Percentiles rank a stretch among this genome's conserved stretches.
These are phyloP conservation scores for Pachyrhynchus sulphureomaculatus DNA, from an alignment of 1,140 invertebrate genomes.

Conservation along the genomic window DNA sequence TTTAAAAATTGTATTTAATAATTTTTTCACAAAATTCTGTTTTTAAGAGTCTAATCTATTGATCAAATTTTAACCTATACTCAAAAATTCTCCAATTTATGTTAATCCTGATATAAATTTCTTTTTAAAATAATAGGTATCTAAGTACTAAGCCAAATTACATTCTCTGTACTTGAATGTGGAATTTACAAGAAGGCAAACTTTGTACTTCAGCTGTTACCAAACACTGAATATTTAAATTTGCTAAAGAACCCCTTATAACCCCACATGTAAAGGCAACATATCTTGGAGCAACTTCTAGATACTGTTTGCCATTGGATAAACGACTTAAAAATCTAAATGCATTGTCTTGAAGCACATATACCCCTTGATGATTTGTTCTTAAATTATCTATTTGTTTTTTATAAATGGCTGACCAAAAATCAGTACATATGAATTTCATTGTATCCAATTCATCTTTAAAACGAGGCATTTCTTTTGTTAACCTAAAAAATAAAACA, in stretches of 20 bases:
- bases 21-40: no score
- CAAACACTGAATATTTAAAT: constrained; percentile 89
- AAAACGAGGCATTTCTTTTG: constrained; percentile 88
- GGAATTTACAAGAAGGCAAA: constrained; percentile 94
- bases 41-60: no score
- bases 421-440: constrained; percentile 99
- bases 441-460: constrained; percentile 98
- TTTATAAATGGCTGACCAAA: constrained; percentile 95
- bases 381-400: constrained; percentile 98
- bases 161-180: constrained; percentile 79
- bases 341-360: constrained; percentile 95
- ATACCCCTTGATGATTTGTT: constrained; percentile 98
- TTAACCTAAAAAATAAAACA: constrained; percentile 69
- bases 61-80: no score
- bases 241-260: constrained; percentile 90
- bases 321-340: constrained; percentile 90
- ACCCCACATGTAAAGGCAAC: constrained; percentile 95
- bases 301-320: constrained; percentile 86
- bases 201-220: constrained; percentile 92
- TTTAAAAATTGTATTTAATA: no score
- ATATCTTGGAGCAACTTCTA: constrained; percentile 89
- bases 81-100: no score
- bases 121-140: no score
- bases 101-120: no score
- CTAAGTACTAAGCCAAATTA: background rate